These are phyloP conservation scores for Phenganax marumi DNA, from an alignment of 92 coral and sea anemone species.

Conservation along the genomic window DNA sequence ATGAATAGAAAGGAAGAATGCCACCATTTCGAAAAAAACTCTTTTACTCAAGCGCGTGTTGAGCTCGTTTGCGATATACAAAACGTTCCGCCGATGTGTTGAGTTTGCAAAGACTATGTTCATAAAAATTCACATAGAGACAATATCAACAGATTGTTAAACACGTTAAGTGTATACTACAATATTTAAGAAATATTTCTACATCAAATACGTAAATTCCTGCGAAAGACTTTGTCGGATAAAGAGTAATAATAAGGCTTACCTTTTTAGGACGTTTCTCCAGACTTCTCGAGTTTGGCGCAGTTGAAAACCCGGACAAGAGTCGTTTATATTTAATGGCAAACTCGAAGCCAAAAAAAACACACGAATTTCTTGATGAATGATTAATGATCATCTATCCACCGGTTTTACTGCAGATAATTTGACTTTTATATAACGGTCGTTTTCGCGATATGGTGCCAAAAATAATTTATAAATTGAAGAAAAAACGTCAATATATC, in stretches of 20 bases:
- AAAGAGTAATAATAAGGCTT: neutral
- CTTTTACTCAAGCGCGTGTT: neutral
- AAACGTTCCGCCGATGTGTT: neutral
- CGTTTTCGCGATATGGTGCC: constrained; percentile 27
- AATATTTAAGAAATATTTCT: neutral
- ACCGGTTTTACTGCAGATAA: neutral
- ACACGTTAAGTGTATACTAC: neutral
- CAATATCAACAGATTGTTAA: constrained; percentile 23
- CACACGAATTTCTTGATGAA: constrained; percentile 4
- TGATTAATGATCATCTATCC: constrained; percentile 26
- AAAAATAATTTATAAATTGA: neutral
- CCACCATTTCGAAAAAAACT: neutral
- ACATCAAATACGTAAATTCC: neutral
- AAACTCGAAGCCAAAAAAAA: neutral
- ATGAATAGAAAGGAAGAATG: too few species aligned
- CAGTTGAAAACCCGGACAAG: constrained; percentile 3
- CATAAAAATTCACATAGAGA: neutral
- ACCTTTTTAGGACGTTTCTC: constrained; percentile 1
- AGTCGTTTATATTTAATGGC: constrained; percentile 39
- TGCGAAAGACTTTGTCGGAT: neutral
- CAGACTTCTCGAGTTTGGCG: neutral
- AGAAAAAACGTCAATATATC: too few species aligned
- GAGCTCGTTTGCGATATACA: neutral
- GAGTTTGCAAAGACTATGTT: neutral
- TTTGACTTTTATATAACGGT: constrained; percentile 26